Evolutionary conservation across 2,888 invertebrate species (phyloP), one percentile per base, ranked within the genome.

Genomic region (Linnaemya vulpina): DNA sequence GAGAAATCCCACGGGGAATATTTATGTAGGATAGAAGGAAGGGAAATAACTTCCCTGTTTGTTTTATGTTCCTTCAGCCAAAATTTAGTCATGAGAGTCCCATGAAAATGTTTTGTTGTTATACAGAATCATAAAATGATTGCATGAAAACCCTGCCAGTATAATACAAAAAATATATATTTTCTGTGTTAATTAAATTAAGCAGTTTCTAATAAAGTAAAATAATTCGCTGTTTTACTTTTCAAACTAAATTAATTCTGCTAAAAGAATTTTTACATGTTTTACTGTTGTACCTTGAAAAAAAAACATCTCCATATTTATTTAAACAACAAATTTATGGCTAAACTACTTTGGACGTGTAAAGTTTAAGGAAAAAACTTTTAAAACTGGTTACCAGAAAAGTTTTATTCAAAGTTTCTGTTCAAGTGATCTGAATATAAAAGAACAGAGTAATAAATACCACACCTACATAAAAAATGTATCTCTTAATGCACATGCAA

Each of bases 381-480:
- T 35, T 0, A 62, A 55, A 53, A n/a, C 40, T 58, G 70, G n/a
- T 43, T 43, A 46, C 20, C 17, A 60, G 20, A 46, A 73, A 20
- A 73, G 3, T 20, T 3, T 38, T 25, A 63, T 22, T 4, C 25
- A 75, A 40, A 74, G 17, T 20, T 17, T 63, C n/a, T 53, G 13
- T 25, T 60, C 10, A 62, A 77, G 11, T 76, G 55, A 76, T 76
- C 58, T 58, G 49, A 3, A 55, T 76, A 76, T 0, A 67, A 43
- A 67, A 55, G 58, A n/a, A 74, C 20, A 38, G 20, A 17, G 49
- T 53, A 63, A 60, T 68, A 51, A 68, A 68, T 68, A 77, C 49
- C 68, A 77, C 77, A 49, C 68, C 77, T 77, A 60, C 60, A 60
- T 68, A 20, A 15, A 20, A 15, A 22, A n/a, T 67, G 13, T 9